Evolutionary conservation across 2,113 vertebrate species (phyloP).

Genomic region (Numenius arquata): DNA sequence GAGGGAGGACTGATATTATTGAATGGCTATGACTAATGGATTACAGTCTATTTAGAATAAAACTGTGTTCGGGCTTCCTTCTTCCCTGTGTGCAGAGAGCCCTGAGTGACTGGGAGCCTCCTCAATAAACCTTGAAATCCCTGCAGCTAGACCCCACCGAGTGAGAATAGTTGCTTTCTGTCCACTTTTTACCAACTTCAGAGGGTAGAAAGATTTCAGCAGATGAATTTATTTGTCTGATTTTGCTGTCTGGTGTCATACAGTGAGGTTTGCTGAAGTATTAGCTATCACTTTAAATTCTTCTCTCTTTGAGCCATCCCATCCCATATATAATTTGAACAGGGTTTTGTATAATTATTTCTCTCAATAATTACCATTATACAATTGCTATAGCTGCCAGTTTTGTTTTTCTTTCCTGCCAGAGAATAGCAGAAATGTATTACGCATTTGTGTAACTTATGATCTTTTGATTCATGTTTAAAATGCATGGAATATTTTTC

Average conservation of each 20-base stretch:
- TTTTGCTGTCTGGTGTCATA: not conserved
- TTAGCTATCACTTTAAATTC: slow-evolving; percentile 26
- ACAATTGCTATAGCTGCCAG: slow-evolving; percentile 48
- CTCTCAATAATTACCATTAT: slow-evolving; percentile 44
- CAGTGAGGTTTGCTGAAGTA: not conserved
- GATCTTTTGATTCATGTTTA: slow-evolving; percentile 46
- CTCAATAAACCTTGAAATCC: not conserved
- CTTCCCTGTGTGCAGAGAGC: not conserved
- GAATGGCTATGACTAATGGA: not conserved
- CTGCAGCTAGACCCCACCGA: not conserved
- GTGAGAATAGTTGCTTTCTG: not conserved
- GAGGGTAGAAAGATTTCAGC: not conserved
- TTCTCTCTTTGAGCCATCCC: not conserved
- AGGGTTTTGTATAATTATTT: slow-evolving; percentile 54
- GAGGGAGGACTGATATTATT: not conserved
- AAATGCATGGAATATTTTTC: slow-evolving; percentile 71
- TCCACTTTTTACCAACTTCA: not conserved
- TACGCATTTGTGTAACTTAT: slow-evolving; percentile 16
- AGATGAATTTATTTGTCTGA: not conserved
- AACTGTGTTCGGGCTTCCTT: not conserved
- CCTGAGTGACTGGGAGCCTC: not conserved
- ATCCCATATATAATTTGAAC: not conserved
- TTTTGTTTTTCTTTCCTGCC: slow-evolving; percentile 41
- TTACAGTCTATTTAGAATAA: not conserved
- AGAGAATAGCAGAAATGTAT: slow-evolving; percentile 27